Evolutionary conservation across 2,113 vertebrate genomes (phyloP).

Genomic region (Syngnathus floridae): DNA sequence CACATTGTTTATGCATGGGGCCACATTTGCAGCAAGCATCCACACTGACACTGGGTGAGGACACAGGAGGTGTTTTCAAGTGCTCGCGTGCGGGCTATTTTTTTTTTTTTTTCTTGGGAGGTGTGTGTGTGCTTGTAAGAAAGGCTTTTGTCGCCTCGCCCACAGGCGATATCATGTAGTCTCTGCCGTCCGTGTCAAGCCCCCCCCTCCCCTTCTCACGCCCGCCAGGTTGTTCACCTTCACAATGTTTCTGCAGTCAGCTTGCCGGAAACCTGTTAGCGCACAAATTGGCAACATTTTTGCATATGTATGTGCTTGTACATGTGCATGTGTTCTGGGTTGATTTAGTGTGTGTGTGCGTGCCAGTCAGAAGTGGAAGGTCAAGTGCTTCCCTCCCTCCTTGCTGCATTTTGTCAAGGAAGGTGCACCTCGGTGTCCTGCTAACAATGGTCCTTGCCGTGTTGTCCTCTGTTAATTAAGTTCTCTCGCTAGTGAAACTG

Average conservation of each 20-base stretch:
- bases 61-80: slow-evolving; percentile 23
- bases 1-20: slow-evolving; percentile 70
- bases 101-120: neutral
- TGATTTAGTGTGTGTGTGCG: slow-evolving; percentile 32
- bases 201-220: slow-evolving; percentile 9
- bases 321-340: slow-evolving; percentile 21
- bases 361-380: slow-evolving; percentile 52
- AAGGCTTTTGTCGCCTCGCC: slow-evolving; percentile 20
- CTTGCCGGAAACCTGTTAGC: slow-evolving; percentile 28
- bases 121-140: slow-evolving; percentile 8
- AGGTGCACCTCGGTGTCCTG: slow-evolving; percentile 50
- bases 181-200: slow-evolving; percentile 33
- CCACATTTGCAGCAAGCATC: slow-evolving; percentile 60
- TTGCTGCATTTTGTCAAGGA: slow-evolving; percentile 30
- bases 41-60: slow-evolving; percentile 35
- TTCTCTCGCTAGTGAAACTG: slow-evolving; percentile 34
- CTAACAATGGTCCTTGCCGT: slow-evolving; percentile 49
- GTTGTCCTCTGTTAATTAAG: slow-evolving; percentile 45
- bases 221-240: slow-evolving; percentile 53
- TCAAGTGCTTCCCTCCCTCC: slow-evolving; percentile 45
- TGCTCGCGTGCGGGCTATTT: neutral
- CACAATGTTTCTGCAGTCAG: slow-evolving; percentile 23
- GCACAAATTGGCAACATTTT: slow-evolving; percentile 15
- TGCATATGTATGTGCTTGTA: slow-evolving; percentile 41
- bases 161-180: slow-evolving; percentile 49